phyloP scores from a whole-genome alignment of 2,113 vertebrate genomes.

The Hypocryptadius cinnamomeus region DNA sequence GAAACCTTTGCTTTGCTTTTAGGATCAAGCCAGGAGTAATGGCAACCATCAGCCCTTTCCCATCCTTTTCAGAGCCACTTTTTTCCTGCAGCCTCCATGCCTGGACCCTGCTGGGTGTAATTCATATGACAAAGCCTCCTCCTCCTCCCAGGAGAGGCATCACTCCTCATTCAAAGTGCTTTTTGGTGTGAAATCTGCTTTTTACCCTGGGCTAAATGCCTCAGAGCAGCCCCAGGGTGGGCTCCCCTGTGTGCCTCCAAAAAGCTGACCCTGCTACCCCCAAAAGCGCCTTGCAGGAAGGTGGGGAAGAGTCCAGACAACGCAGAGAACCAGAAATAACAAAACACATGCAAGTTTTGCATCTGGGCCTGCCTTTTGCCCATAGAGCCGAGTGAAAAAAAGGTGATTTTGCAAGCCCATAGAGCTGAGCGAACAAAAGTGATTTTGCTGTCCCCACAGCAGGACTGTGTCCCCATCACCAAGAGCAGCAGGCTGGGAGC shows the following conservation, averaged over 20 bases:
- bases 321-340: neutral
- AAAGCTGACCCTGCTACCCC: neutral
- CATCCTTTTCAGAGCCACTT: neutral
- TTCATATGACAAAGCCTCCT: neutral
- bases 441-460: neutral
- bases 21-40: neutral
- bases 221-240: neutral
- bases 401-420: neutral
- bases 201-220: neutral
- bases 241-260: neutral
- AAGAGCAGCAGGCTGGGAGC: neutral
- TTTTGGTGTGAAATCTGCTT: neutral
- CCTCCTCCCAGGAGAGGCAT: neutral
- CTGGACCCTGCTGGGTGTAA: neutral
- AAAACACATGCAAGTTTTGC: rapidly evolving
- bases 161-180: neutral
- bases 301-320: neutral
- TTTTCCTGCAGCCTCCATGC: neutral
- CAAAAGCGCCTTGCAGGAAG: neutral
- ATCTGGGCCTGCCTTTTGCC: neutral
- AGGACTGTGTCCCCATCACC: neutral
- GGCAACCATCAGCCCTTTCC: neutral
- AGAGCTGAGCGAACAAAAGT: too few species aligned
- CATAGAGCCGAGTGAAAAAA: rapidly evolving
- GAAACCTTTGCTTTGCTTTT: neutral